Conservation (phyloP, 1,140 invertebrate genomes). For the Antheraea pernyi region DNA sequence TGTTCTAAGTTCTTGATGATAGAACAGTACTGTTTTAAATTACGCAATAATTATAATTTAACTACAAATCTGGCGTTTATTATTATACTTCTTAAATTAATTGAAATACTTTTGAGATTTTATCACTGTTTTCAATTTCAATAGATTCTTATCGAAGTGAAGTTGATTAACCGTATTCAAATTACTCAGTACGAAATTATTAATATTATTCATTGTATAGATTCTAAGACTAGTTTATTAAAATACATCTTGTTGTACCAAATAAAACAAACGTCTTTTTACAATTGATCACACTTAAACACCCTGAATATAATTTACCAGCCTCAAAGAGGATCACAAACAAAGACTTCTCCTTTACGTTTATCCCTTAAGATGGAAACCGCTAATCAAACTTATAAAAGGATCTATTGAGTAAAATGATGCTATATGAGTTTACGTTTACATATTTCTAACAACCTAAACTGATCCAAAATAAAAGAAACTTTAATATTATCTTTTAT, state of each 20-base stretch:
- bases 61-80: too few relatives aligned
- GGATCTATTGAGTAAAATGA: background rate
- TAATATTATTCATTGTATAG: too few relatives aligned
- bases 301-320: background rate
- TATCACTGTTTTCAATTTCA: too few relatives aligned
- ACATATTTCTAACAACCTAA: background rate
- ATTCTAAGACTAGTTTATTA: too few relatives aligned
- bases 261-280: background rate
- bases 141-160: too few relatives aligned
- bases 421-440: background rate
- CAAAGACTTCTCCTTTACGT: slow-evolving; percentile 25
- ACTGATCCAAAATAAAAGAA: background rate
- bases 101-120: too few relatives aligned
- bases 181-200: too few relatives aligned
- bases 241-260: background rate
- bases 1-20: too few relatives aligned
- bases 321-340: slow-evolving; percentile 17
- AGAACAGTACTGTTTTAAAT: too few relatives aligned
- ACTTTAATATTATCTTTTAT: background rate
- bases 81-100: too few relatives aligned
- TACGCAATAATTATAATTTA: too few relatives aligned
- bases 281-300: background rate
- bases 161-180: too few relatives aligned
- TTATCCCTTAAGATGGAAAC: slow-evolving; percentile 27
- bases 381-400: slow-evolving; percentile 18